Base-by-base conservation (phyloP, 2,797 vertebrate species). In the Propithecus deckenii region DNA sequence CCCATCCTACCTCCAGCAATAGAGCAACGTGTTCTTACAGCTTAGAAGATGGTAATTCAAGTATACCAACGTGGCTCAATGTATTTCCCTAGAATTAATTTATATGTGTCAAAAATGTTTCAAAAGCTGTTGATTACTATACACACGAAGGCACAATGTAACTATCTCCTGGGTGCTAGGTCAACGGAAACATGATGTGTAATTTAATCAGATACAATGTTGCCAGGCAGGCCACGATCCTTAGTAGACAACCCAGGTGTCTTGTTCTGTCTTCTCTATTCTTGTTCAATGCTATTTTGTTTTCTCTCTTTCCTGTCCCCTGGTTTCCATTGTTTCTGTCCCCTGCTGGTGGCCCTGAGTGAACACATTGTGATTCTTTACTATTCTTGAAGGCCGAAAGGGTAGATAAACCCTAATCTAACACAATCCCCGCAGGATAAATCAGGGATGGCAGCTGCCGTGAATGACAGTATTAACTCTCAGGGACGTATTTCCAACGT, bases 131-230 rank as follows among this genome's bases (percentile, higher is more conserved):
- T 52, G 10, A 22, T 32, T 23, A 38, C 23, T 1, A 0, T 0
- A 1, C 4, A 28, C 9, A 6, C 1, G 28, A 48, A 38, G 32
- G 13, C 2, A 6, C 10, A 8, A 23, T 30, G 43, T 30, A 38
- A 32, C 78, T 15, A 17, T 43, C 59, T 72, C 55, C 35, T 41
- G 69, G 10, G 2, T 2, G 11, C 65, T 61, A 92, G 75, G 18
- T 13, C 50, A 15, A 4, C 11, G 18, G 23, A 11, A 9, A 10
- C 4, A 32, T 0, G 14, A 55, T 2, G 15, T 2, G 0, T 22
- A 20, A n/a, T 25, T 13, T 25, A 23, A 74, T 10, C 57, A 10
- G 79, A 23, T 17, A 8, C 28, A 32, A 0, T 0, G 23, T 65
- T 63, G 43, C 43, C 43, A 52, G 20, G 59, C 0, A 12, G 46